These are phyloP conservation scores for Otolemur garnettii DNA, from an alignment of 2,113 vertebrate species.

Conservation along the genomic window DNA sequence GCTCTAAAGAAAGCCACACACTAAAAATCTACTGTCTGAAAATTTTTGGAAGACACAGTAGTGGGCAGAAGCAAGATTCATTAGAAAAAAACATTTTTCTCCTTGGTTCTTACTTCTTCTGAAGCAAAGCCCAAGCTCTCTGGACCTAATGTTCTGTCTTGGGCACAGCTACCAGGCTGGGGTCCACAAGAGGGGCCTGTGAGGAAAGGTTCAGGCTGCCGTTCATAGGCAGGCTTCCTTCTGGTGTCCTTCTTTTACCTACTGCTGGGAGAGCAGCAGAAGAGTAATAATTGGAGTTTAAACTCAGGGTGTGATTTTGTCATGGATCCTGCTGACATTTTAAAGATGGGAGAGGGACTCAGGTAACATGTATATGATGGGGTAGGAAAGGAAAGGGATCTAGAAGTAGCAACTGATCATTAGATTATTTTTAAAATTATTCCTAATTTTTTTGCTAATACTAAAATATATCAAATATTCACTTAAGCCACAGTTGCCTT, in stretches of 20 bases:
- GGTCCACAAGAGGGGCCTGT: not conserved
- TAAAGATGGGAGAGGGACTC: not conserved
- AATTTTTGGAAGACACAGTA: conserved; percentile 27
- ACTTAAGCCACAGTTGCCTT: not conserved
- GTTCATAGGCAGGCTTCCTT: not conserved
- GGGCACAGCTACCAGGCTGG: not conserved
- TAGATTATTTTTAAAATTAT: not conserved
- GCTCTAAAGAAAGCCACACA: conserved; percentile 72
- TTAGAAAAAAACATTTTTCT: conserved; percentile 56
- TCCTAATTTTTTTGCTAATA: not conserved
- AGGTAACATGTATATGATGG: not conserved
- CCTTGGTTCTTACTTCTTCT: conserved; percentile 54
- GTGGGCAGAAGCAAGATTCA: not conserved
- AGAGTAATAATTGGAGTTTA: not conserved
- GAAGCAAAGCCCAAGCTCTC: conserved; percentile 53
- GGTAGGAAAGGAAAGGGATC: not conserved
- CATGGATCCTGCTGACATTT: not conserved
- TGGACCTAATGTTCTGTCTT: not conserved
- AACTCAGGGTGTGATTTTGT: not conserved
- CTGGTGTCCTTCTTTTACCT: conserved; percentile 67
- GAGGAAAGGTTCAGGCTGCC: conserved; percentile 36
- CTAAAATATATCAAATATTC: not conserved
- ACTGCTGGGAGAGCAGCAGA: conserved; percentile 46
- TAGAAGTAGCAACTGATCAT: not conserved
- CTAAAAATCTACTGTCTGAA: conserved; percentile 27